phyloP scores from a whole-genome alignment of 2,888 invertebrate species.

The Caenorhabditis japonica region DNA sequence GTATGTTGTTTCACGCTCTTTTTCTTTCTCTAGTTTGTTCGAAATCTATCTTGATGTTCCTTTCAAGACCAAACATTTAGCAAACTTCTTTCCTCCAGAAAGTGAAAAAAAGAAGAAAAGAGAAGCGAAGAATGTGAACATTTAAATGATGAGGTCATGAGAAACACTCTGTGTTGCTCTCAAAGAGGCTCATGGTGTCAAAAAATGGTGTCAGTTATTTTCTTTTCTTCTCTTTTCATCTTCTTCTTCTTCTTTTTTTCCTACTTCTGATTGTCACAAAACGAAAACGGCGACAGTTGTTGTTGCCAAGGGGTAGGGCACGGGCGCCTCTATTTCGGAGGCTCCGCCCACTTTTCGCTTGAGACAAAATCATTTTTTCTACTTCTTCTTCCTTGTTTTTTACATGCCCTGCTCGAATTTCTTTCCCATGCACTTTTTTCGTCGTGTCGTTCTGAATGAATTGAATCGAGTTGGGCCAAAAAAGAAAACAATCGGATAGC shows the following conservation, averaged over 20 bases:
- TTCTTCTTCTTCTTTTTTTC: conserved; percentile 6
- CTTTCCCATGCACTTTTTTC: conserved; percentile 20
- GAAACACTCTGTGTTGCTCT: conserved; percentile 18
- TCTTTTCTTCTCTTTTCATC: conserved; percentile 11
- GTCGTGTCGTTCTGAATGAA: not conserved
- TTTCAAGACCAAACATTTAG: no score
- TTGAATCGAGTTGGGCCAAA: conserved; percentile 1
- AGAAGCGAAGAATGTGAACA: no score
- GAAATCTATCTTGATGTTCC: no score
- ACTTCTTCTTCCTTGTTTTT: not conserved
- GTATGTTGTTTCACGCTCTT: no score
- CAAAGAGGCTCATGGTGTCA: conserved; percentile 1
- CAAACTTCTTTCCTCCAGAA: no score
- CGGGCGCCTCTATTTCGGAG: conserved; percentile 32
- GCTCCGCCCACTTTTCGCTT: not conserved
- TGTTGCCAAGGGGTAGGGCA: conserved; percentile 29
- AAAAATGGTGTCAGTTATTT: conserved; percentile 32
- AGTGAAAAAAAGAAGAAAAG: conserved; percentile 36
- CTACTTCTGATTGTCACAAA: conserved; percentile 34
- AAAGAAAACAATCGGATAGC: not conserved
- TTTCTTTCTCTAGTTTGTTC: no score
- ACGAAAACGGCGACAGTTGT: conserved; percentile 36
- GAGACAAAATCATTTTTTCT: no score
- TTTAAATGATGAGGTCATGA: conserved; percentile 44
- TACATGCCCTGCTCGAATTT: conserved; percentile 12